Base-by-base conservation (phyloP, 2,113 vertebrate species). In the Corapipo altera region DNA sequence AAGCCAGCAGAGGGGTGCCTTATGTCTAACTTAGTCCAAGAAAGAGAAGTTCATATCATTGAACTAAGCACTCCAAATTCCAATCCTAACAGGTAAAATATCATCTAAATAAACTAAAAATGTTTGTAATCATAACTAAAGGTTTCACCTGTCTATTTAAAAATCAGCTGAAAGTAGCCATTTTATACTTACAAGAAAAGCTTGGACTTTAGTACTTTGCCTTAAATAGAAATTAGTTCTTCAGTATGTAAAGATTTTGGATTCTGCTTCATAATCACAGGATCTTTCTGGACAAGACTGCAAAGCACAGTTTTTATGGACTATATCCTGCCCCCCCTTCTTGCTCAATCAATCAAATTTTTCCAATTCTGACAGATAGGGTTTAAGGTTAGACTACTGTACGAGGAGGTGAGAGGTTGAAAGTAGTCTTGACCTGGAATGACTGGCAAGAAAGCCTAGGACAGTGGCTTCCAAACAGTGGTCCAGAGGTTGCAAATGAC, bases 31-130 rank as follows among this genome's bases (percentile, higher is more conserved):
- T 96, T 97, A 22, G 95, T 97, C 58, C 98, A 97, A 37, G 97
- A 98, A 85, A 98, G 94, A 94, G 99, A 99, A 94, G 98, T 99
- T 54, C 99, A 99, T 96, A 98, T 99, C 88, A 98, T 99, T n/a
- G 99, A 99, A 93, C 97, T 99, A 61, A 98, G 99, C 93, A 98
- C 98, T 49, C 99, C 99, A 33, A 99, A 98, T 96, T 99, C 99
- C 37, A 99, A 99, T 93, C 97, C 98, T 11, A 98, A 98, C 98
- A 99, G 99, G 99, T 99, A 96, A 98, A 94, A 55, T 92, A 52
- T 79, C 13, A 2, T 26, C 37, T 58, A 58, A 91, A 54, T 44
- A 61, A 24, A 59, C 51, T 85, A 67, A 65, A 73, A 62, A 49
- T 65, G n/a, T 62, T 75, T 66, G 54, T 89, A 73, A 49, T 48